Conservation (phyloP, 2,888 invertebrate species). For the Epistrophella euchroma region DNA sequence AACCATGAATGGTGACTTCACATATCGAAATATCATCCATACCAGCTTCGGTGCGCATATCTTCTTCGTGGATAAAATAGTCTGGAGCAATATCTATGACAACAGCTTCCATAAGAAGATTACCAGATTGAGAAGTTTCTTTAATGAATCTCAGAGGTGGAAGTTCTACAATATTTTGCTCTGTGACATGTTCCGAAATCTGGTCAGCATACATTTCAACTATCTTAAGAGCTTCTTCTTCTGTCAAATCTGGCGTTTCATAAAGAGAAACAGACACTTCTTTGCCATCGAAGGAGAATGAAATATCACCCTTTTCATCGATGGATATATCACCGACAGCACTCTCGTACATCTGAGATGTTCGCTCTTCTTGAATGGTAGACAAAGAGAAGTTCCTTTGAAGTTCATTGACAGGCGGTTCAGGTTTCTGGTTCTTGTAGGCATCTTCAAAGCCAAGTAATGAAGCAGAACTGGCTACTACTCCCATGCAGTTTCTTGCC, state of each 20-base stretch:
- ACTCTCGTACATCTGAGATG: constrained; percentile 94
- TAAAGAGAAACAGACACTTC: constrained; percentile 96
- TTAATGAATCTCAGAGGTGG: constrained; percentile 95
- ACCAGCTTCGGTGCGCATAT: constrained; percentile 93
- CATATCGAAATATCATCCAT: constrained; percentile 93
- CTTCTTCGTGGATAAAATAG: constrained; percentile 91
- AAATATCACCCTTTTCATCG: constrained; percentile 93
- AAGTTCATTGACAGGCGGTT: constrained; percentile 83
- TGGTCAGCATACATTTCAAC: constrained; percentile 98
- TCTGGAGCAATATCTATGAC: constrained; percentile 95
- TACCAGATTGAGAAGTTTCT: constrained; percentile 94
- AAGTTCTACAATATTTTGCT: constrained; percentile 93
- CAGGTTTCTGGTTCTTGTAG: constrained; percentile 84
- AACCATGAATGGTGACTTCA: constrained; percentile 88
- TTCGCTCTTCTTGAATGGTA: constrained; percentile 95
- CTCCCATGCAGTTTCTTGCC: constrained; percentile 95
- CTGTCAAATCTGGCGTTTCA: constrained; percentile 96
- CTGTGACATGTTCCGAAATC: constrained; percentile 93
- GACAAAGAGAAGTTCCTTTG: constrained; percentile 93
- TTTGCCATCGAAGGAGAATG: constrained; percentile 95
- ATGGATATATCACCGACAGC: constrained; percentile 90
- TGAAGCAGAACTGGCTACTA: constrained; percentile 94
- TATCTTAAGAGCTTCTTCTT: constrained; percentile 95
- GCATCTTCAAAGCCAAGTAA: constrained; percentile 93
- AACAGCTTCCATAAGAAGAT: constrained; percentile 95